Conservation (phyloP, 2,888 invertebrate species). For the Azorinus chamasolen region DNA sequence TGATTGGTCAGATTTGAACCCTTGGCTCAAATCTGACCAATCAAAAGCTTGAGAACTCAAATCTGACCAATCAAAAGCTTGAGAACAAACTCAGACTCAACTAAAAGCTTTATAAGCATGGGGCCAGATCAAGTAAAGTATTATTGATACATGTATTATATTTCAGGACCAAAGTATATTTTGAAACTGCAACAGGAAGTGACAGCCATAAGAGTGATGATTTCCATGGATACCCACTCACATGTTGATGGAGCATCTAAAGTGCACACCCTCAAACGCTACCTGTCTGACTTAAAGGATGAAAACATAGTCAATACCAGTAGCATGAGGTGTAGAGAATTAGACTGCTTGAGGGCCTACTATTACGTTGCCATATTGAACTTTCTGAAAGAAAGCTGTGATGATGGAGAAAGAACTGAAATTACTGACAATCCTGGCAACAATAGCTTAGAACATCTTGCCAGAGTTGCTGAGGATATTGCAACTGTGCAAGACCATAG, state of each 20-base stretch:
- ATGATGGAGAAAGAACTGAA: constrained; percentile 4
- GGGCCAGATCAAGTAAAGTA: too few relatives aligned
- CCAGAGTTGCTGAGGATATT: neutral
- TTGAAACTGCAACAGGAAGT: constrained; percentile 82
- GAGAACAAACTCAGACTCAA: too few relatives aligned
- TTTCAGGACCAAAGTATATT: constrained; percentile 82
- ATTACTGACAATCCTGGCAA: too few relatives aligned
- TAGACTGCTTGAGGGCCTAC: constrained; percentile 81
- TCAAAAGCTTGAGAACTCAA: too few relatives aligned
- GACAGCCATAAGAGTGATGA: constrained; percentile 80
- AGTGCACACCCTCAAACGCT: constrained; percentile 76
- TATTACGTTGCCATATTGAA: constrained; percentile 78
- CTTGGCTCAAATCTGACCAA: too few relatives aligned
- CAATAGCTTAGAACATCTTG: too few relatives aligned
- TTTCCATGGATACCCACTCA: constrained; percentile 78
- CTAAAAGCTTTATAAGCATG: too few relatives aligned
- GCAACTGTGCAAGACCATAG: neutral
- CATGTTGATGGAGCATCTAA: constrained; percentile 77
- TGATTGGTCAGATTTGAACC: too few relatives aligned
- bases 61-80: too few relatives aligned
- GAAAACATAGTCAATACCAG: constrained; percentile 75
- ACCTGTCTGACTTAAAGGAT: constrained; percentile 77
- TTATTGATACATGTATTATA: too few relatives aligned
- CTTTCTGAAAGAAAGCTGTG: constrained; percentile 66
- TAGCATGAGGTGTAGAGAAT: constrained; percentile 76